Evolutionary conservation across 1,140 invertebrate species (phyloP), one percentile per base, ranked within the genome.

Genomic region (Notospermus geniculatus): DNA sequence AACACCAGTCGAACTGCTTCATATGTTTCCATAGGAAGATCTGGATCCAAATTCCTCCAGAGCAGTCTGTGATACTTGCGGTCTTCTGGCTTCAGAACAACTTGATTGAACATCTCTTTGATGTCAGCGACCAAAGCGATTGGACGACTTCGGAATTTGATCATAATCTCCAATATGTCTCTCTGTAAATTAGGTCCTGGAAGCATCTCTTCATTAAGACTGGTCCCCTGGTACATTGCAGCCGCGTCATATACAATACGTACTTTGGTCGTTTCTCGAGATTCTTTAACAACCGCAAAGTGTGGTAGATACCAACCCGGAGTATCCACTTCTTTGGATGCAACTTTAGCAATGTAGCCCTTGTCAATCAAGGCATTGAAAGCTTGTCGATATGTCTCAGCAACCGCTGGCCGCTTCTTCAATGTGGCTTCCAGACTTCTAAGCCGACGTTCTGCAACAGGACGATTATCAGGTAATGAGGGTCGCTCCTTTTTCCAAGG

Each of bases 181-280:
- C 32, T 70, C 70, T 83, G 79, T 0, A 84, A 43, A 57, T 73
- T 73, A 19, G 82, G 79, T 1, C 74, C 74, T n/a, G 32, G 23
- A n/a, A 65, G 25, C 29, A 74, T 59, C 4, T 23, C 2, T 27
- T 60, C 63, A 59, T 68, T 68, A 4, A 36, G 32, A 36, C 32
- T 36, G 4, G 32, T 36, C 32, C 32, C 32, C 15, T 36, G 5
- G 15, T 7, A 36, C 32, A 36, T 36, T 15, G 32, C 32, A 36
- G 32, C 32, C 15, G 32, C 32, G 15, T 36, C 32, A 15, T 36
- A 36, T 36, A 36, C 32, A 7, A 36, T 36, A 7, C 32, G 4
- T 36, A 36, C 32, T 36, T n/a, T 36, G 15, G 32, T 36, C 5
- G 32, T 36, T 15, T 36, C 46, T 50, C n/a, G 4, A 50, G 4